phyloP scores from a whole-genome alignment of 2,113 vertebrate species.

The Heptranchias perlo region DNA sequence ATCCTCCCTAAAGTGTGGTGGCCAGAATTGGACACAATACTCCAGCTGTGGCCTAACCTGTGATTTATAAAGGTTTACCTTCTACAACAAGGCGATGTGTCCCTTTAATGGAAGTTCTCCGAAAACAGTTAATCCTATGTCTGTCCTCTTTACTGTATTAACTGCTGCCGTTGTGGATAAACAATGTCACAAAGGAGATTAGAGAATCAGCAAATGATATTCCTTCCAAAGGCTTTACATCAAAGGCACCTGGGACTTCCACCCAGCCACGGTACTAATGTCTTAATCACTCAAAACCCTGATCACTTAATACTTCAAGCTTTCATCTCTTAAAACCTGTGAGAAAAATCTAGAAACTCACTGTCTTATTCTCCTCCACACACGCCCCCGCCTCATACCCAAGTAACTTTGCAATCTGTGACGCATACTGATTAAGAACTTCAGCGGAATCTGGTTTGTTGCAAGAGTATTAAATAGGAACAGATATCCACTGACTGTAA shows the following conservation, averaged over 20 bases:
- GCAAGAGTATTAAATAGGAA: background rate
- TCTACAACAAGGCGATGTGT: background rate
- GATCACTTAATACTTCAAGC: slow-evolving; percentile 19
- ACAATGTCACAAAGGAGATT: slow-evolving; percentile 14
- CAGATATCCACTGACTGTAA: background rate
- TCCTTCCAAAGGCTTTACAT: slow-evolving; percentile 31
- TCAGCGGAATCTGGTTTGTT: background rate
- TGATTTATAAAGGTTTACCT: background rate
- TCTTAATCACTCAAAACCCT: slow-evolving; percentile 33
- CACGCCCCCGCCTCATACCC: background rate
- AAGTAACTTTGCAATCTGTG: background rate
- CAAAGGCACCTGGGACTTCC: slow-evolving; percentile 31
- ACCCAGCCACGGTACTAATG: slow-evolving; percentile 23
- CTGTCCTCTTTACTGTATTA: slow-evolving; percentile 15
- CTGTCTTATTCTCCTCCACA: background rate
- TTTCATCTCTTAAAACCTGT: slow-evolving; percentile 26
- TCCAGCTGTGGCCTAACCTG: no score
- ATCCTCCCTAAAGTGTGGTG: no score
- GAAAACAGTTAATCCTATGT: background rate
- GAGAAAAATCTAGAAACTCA: slow-evolving; percentile 20
- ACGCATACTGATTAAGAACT: background rate
- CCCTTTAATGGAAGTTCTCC: slow-evolving; percentile 9
- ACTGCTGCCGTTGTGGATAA: background rate
- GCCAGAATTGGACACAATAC: no score
- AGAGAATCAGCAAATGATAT: slow-evolving; percentile 26